A percentile compares a stretch with the other conserved stretches of the same genome.
phyloP scores from a whole-genome alignment of 2,888 invertebrate species.

The Drosophila buzzatii region DNA sequence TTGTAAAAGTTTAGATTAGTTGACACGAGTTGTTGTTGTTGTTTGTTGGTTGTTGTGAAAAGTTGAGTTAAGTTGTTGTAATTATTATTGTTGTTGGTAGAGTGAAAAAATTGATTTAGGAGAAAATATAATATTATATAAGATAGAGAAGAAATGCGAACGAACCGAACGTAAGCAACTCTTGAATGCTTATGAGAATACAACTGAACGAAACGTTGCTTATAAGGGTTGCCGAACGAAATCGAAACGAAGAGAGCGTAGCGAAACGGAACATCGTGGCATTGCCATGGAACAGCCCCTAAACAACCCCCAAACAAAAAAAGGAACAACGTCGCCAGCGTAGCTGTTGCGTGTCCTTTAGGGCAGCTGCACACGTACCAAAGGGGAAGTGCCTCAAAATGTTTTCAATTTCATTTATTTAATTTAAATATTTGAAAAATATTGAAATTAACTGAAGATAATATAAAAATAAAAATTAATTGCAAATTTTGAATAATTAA shows the following conservation, averaged over 20 bases:
- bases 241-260: constrained; percentile 38
- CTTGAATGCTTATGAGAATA: constrained; percentile 86
- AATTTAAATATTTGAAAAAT: neutral
- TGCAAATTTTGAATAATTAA: neutral
- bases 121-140: constrained; percentile 85
- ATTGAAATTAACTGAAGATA: neutral
- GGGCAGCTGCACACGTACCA: constrained; percentile 39
- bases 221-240: constrained; percentile 80
- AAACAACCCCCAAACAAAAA: constrained; percentile 64
- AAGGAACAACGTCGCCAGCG: constrained; percentile 22
- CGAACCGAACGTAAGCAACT: constrained; percentile 86
- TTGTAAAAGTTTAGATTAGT: constrained; percentile 78
- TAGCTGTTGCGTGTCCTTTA: constrained; percentile 72
- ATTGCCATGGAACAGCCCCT: constrained; percentile 37
- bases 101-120: constrained; percentile 83
- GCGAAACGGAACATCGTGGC: constrained; percentile 30
- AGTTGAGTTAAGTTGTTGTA: constrained; percentile 65
- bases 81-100: constrained; percentile 80
- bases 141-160: constrained; percentile 86
- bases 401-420: neutral
- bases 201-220: constrained; percentile 78
- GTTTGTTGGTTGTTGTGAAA: constrained; percentile 78
- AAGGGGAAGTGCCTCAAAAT: constrained; percentile 16
- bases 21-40: constrained; percentile 73
- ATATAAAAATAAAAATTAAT: too few species aligned